Evolutionary conservation across 1,140 invertebrate species (phyloP).

Genomic region (Cotesia vestalis): DNA sequence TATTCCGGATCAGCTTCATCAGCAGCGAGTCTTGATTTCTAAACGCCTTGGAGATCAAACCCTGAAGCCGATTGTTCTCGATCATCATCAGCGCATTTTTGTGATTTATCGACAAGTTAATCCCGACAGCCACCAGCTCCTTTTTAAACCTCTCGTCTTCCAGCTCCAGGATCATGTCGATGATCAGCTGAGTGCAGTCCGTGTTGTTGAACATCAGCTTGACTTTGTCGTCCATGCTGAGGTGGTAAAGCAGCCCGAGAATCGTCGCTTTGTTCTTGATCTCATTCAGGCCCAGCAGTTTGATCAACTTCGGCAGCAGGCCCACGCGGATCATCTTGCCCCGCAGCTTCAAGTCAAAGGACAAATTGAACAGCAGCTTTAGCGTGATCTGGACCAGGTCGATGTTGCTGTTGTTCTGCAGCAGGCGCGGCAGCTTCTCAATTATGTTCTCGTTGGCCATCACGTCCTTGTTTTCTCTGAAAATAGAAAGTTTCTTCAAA

Average conservation of each 20-base stretch:
- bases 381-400: conserved; percentile 90
- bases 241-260: conserved; percentile 91
- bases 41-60: conserved; percentile 81
- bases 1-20: conserved; percentile 95
- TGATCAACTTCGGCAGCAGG: conserved; percentile 88
- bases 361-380: conserved; percentile 93
- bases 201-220: conserved; percentile 96
- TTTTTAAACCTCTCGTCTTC: conserved; percentile 75
- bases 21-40: conserved; percentile 84
- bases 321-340: conserved; percentile 91
- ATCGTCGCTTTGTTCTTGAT: conserved; percentile 85
- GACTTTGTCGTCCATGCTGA: conserved; percentile 94
- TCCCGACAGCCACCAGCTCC: conserved; percentile 85
- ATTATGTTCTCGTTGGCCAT: conserved; percentile 83
- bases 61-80: conserved; percentile 81
- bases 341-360: conserved; percentile 90
- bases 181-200: conserved; percentile 90
- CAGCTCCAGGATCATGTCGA: conserved; percentile 78
- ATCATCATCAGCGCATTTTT: conserved; percentile 92
- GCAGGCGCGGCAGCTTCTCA: conserved; percentile 77
- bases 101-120: conserved; percentile 90
- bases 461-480: conserved; percentile 92
- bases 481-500: conserved; percentile 94
- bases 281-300: conserved; percentile 79
- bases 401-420: conserved; percentile 76